Base-by-base conservation (phyloP, 1,140 invertebrate species). In the Neotoxoptera formosana region DNA sequence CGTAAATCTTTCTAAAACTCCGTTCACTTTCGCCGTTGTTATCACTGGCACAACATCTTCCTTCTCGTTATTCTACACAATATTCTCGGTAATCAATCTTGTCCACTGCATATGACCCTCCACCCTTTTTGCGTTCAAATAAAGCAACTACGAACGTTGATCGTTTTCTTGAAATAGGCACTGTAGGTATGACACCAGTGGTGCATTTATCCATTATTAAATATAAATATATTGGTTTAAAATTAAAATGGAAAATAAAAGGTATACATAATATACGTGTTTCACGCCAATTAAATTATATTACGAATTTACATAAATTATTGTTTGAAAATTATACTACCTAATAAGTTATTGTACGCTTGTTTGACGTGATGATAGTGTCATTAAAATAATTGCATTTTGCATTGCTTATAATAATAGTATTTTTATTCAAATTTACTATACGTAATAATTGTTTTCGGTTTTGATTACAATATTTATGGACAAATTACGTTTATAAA, bases 51-150 rank as follows among this genome's bases (percentile, higher is more conserved):
- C 60, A 34, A 34, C 67, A 91, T 91, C 90, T 91, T 91, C 36
- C 30, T 21, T 76, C n/a, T 51, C 88, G 88, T 53, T 89, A 34
- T 83, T 51, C 21, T 76, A 20, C 25, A 91, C 76, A 56, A 89
- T 89, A 89, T 89, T 20, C 89, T 53, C n/a, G 51, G 91, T 67
- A 83, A 93, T 93, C 91, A 86, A 93, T 93, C 91, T 93, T 93
- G 91, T 86, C 91, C 91, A 93, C 81, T 90, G 36, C n/a, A 60
- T 87, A 87, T 87, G 84, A 87, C 45, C 84, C 84, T 2, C 86
- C 86, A n/a, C 86, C 87, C 47, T 53, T 47, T 88, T 53, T 36
- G 7, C 41, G 36, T 41, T 84, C 21, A 25, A 84, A 25, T 84
- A 84, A 84, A 84, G 36, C 41, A 84, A 84, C 83, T 45, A 84